Percentiles rank a stretch among this genome's conserved stretches.
Evolutionary conservation across 2,797 vertebrate genomes (phyloP).

Genomic region (Ctenosaura bakeri): DNA sequence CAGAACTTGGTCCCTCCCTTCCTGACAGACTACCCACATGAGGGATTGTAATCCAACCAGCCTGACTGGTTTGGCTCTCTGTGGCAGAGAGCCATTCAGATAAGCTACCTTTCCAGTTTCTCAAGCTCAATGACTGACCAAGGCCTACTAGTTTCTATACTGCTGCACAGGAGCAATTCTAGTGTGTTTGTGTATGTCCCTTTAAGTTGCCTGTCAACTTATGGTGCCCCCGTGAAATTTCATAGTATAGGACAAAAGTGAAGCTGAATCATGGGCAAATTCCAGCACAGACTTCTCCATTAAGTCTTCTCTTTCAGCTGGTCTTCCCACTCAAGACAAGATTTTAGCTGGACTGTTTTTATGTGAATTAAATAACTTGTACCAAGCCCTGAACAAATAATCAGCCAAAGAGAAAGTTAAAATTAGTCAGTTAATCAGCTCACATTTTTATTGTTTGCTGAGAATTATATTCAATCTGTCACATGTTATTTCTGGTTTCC

Average conservation of each 20-base stretch:
- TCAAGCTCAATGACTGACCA: not conserved
- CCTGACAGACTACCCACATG: not conserved
- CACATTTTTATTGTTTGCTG: not conserved
- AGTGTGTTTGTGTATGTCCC: not conserved
- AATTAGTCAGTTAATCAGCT: not conserved
- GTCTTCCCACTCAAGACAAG: not conserved
- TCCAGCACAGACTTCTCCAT: not conserved
- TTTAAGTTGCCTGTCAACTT: too few species aligned
- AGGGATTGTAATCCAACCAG: conserved; percentile 14
- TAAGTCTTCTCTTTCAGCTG: not conserved
- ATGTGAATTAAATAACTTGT: not conserved
- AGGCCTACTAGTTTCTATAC: not conserved
- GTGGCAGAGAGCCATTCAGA: not conserved
- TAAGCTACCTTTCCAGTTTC: conserved; percentile 10
- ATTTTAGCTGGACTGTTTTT: not conserved
- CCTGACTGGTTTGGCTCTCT: conserved; percentile 21
- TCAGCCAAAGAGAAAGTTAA: not conserved
- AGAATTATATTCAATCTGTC: not conserved
- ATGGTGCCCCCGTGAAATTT: too few species aligned
- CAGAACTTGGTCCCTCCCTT: not conserved
- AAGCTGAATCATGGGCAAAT: too few species aligned
- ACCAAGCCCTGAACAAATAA: not conserved
- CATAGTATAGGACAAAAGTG: not conserved
- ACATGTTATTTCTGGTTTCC: not conserved
- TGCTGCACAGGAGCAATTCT: not conserved